Conservation (phyloP, 2,797 vertebrate genomes). For the Notolabrus celidotus region DNA sequence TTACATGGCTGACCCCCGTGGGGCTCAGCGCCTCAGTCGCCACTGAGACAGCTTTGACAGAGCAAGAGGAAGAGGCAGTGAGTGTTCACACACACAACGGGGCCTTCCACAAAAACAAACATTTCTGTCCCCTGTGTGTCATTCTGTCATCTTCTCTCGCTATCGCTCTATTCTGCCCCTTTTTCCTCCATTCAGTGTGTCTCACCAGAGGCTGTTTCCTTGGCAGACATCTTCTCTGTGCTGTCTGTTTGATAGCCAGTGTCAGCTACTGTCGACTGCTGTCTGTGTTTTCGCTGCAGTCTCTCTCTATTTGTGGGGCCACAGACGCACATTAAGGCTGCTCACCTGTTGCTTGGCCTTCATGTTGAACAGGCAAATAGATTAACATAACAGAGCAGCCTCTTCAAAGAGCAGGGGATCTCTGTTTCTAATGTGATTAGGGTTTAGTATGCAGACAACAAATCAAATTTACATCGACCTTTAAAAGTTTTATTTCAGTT, state of each 20-base stretch:
- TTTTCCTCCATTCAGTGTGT: conserved; percentile 57
- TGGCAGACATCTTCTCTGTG: conserved; percentile 66
- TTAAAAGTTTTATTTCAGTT: conserved; percentile 80
- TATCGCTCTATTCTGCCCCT: conserved; percentile 50
- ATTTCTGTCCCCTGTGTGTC: conserved; percentile 61
- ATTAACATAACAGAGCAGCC: conserved; percentile 69
- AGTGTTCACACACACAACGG: conserved; percentile 3
- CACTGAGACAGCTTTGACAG: conserved; percentile 65
- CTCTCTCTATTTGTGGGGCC: conserved; percentile 63
- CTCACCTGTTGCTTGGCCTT: conserved; percentile 79
- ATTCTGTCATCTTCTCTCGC: conserved; percentile 74
- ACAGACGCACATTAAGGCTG: conserved; percentile 56
- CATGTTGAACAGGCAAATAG: conserved; percentile 71
- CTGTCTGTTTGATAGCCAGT: conserved; percentile 71
- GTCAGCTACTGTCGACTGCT: conserved; percentile 66
- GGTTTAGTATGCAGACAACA: conserved; percentile 73
- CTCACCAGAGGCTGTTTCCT: conserved; percentile 69
- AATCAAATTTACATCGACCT: conserved; percentile 79
- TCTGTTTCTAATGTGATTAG: conserved; percentile 74
- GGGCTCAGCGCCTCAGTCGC: conserved; percentile 90
- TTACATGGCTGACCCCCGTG: conserved; percentile 99
- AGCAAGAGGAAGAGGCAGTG: conserved; percentile 61
- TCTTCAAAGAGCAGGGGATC: conserved; percentile 65
- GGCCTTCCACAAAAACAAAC: conserved; percentile 51
- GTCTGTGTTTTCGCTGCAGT: conserved; percentile 48